Evolutionary conservation across 1,140 invertebrate species (phyloP), one percentile per base, ranked within the genome.

Genomic region (Cecropterus lyciades): DNA sequence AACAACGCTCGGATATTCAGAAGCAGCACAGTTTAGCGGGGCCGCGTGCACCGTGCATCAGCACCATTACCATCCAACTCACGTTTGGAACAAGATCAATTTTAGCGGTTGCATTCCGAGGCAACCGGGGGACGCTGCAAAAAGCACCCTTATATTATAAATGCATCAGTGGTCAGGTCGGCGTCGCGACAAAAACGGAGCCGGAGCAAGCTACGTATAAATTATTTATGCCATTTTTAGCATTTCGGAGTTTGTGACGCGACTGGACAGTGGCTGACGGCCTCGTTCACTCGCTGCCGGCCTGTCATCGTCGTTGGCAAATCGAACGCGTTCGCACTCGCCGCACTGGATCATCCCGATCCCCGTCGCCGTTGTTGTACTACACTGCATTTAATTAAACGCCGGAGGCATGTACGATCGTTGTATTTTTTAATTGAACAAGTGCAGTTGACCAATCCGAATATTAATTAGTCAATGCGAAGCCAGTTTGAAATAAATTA

Each of bases 141-240:
- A 91, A 91, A 89, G 85, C 85, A 88, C 88, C 88, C 88, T 91
- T 89, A 89, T 91, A 91, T 91, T 91, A 91, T 91, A 91, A 91
- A 91, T 91, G 89, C 89, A 91, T 91, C 89, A 88, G 87, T 86
- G 85, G 87, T 88, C 87, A 89, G 84, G 84, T 82, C 83, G 82
- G 70, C 67, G 52, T 69, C 80, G 81, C 77, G 78, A 82, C 84
- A 91, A 91, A 91, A 91, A 88, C 88, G 71, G 68, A 83, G 75
- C 49, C 75, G 56, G 71, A 81, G 75, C 81, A 75, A 70, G 80
- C 81, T 70, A 78, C 79, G 80, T 91, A 91, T 91, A 91, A 85
- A 91, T 91, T 91, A 91, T 91, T 91, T 88, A 91, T 91, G 84
- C 87, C 85, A 89, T 88, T 89, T 89, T 91, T 88, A 91, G 86